phyloP scores from a whole-genome alignment of 2,113 vertebrate species.

The Chloroceryle aenea region DNA sequence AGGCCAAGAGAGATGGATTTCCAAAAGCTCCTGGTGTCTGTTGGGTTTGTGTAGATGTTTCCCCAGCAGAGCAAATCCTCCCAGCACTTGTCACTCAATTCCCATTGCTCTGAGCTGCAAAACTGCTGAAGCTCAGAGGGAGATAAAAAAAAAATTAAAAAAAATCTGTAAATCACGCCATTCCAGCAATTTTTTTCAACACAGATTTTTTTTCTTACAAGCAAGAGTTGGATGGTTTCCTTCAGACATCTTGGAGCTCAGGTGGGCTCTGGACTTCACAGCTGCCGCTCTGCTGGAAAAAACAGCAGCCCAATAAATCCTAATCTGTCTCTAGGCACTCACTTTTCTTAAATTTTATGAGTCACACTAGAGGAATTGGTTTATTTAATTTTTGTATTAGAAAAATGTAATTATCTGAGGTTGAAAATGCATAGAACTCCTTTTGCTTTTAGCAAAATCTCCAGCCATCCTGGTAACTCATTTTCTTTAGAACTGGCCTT shows the following conservation, averaged over 20 bases:
- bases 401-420: not conserved
- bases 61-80: not conserved
- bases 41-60: not conserved
- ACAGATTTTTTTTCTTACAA: rapidly evolving
- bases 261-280: not conserved
- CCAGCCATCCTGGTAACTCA: not conserved
- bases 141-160: not conserved
- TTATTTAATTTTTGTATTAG: not conserved
- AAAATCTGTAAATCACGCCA: not conserved
- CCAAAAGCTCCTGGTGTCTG: not conserved
- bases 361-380: not conserved
- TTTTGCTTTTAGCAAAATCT: not conserved
- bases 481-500: not conserved
- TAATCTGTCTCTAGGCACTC: rapidly evolving
- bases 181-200: not conserved
- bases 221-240: rapidly evolving
- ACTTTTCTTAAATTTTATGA: not conserved
- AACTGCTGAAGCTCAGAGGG: not conserved
- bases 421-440: rapidly evolving
- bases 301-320: not conserved
- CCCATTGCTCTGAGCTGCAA: not conserved
- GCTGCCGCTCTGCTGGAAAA: not conserved
- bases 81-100: not conserved
- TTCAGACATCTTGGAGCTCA: not conserved
- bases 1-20: constrained; percentile 2